Evolutionary conservation across 23 tunicate species (phyloP).

Genomic region (Styela plicata): DNA sequence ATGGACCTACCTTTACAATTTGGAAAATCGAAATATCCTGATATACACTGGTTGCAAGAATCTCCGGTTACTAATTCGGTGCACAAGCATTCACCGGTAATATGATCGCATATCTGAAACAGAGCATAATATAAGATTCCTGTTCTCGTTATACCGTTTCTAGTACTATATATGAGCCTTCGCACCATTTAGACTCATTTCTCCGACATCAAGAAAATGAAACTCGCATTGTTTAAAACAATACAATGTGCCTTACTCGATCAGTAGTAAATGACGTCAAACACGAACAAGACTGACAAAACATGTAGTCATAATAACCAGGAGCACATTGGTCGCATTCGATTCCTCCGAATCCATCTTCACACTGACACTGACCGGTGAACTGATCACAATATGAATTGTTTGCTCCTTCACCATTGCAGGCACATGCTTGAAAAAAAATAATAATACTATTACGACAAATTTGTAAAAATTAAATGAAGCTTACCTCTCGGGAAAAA

Average conservation of each 20-base stretch:
- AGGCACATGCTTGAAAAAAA: conserved; percentile 46
- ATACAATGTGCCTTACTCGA: conserved; percentile 33
- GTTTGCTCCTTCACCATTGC: conserved; percentile 75
- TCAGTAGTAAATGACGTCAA: conserved; percentile 77
- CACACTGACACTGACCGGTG: conserved; percentile 88
- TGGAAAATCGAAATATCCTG: conserved; percentile 89
- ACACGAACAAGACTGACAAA: conserved; percentile 84
- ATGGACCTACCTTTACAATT: conserved; percentile 58
- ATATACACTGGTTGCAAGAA: conserved; percentile 72
- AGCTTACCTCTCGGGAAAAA: too few species aligned
- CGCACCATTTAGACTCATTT: too few species aligned
- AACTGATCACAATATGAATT: conserved; percentile 65
- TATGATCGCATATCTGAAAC: conserved; percentile 61
- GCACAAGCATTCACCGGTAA: conserved; percentile 77
- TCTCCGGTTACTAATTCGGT: conserved; percentile 57
- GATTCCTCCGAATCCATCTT: conserved; percentile 74
- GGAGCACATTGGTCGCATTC: conserved; percentile 76
- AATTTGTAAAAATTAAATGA: too few species aligned
- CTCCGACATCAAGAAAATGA: background rate
- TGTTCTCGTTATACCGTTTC: background rate
- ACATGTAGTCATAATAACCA: conserved; percentile 77
- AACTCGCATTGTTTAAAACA: background rate
- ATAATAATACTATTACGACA: too few species aligned
- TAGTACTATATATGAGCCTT: too few species aligned
- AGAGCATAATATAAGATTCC: too few species aligned